Evolutionary conservation across 2,888 invertebrate genomes (phyloP).

Genomic region (Brachynemurus nebulosus): DNA sequence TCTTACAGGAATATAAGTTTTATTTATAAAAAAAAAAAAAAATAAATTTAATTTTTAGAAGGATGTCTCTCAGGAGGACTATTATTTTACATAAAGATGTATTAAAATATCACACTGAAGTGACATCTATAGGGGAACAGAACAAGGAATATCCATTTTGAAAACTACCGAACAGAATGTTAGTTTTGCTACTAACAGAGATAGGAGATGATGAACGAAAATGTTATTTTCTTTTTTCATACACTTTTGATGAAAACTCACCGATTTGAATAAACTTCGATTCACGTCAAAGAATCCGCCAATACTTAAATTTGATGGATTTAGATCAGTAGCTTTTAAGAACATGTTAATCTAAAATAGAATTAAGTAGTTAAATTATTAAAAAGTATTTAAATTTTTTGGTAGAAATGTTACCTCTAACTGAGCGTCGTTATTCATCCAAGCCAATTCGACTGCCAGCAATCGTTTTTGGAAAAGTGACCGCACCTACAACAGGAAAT

Average conservation of each 20-base stretch:
- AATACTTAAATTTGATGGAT: constrained; percentile 57
- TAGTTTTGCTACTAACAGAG: too few species aligned
- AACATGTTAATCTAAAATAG: constrained; percentile 50
- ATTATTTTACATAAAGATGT: too few species aligned
- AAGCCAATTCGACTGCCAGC: constrained; percentile 54
- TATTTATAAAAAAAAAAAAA: too few species aligned
- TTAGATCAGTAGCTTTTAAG: constrained; percentile 60
- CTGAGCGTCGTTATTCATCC: constrained; percentile 64
- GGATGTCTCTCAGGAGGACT: too few species aligned
- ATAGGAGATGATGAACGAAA: too few species aligned
- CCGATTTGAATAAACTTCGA: constrained; percentile 57
- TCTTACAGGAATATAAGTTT: too few species aligned
- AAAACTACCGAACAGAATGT: too few species aligned
- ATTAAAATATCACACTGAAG: too few species aligned
- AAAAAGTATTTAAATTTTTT: not conserved
- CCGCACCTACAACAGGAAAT: constrained; percentile 36
- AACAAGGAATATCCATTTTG: too few species aligned
- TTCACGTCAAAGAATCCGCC: constrained; percentile 62
- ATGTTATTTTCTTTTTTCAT: too few species aligned
- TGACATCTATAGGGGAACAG: too few species aligned
- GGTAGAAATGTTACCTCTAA: constrained; percentile 44
- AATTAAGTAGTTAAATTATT: constrained; percentile 11
- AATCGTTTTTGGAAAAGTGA: constrained; percentile 62
- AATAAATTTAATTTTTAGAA: too few species aligned
- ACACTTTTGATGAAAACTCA: constrained; percentile 29